Evolutionary conservation across 2,113 vertebrate species (phyloP).

Genomic region (Malaclemys terrapin): DNA sequence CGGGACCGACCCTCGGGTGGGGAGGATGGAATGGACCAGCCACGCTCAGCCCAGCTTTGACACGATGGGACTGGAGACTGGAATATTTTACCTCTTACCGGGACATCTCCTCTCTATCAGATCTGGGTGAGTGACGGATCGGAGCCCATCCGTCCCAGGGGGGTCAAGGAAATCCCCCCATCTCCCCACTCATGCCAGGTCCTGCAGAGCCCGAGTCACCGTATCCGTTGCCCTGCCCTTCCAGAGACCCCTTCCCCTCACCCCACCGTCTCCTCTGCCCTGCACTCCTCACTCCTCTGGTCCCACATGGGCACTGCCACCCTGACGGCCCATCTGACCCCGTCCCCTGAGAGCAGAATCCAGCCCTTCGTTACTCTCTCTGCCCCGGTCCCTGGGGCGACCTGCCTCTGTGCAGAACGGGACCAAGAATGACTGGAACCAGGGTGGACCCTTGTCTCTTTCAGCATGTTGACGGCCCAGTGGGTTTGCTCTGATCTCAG

Average conservation of each 20-base stretch:
- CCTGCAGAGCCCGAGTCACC: no score
- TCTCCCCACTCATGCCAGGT: not conserved
- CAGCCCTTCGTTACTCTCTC: not conserved
- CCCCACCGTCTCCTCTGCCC: no score
- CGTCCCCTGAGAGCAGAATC: not conserved
- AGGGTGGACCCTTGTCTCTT: not conserved
- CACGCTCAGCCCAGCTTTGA: not conserved
- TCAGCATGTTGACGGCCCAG: not conserved
- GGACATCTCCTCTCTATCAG: not conserved
- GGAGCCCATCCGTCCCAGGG: no score
- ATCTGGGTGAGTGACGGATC: not conserved
- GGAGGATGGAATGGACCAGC: not conserved
- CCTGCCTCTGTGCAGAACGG: not conserved
- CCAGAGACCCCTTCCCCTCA: no score
- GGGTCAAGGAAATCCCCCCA: not conserved
- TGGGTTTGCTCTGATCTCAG: not conserved
- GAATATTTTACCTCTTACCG: not conserved
- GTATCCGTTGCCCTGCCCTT: no score
- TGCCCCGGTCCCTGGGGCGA: not conserved
- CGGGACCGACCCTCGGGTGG: no score
- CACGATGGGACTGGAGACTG: not conserved
- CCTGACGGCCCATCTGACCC: not conserved
- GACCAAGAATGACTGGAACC: not conserved
- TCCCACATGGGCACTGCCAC: not conserved
- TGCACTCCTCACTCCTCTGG: no score